Conservation (phyloP, 2,797 vertebrate species). For the Arremon aurantiirostris region DNA sequence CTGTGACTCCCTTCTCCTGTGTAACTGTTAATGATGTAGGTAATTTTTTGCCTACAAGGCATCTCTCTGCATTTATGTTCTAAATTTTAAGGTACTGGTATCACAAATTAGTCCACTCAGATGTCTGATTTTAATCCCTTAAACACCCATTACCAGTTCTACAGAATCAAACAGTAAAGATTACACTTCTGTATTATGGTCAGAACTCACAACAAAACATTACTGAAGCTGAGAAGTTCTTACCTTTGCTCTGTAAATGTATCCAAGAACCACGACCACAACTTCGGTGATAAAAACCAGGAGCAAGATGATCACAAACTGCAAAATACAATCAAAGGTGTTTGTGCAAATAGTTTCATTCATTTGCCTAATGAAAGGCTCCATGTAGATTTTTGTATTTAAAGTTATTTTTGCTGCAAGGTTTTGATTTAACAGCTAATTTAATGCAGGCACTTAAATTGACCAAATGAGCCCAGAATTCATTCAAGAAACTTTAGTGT, state of each 20-base stretch:
- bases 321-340: slow-evolving; percentile 49
- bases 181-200: neutral
- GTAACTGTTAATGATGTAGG: neutral
- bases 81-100: neutral
- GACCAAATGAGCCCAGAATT: neutral
- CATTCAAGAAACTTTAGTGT: neutral
- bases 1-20: neutral
- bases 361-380: neutral
- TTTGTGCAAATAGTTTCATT: neutral
- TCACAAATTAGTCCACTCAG: neutral
- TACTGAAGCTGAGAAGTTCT: neutral
- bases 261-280: slow-evolving; percentile 94
- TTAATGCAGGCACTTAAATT: neutral
- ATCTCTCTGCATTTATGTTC: neutral
- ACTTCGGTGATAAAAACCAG: slow-evolving; percentile 96
- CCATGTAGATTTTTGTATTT: neutral
- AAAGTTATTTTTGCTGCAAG: neutral
- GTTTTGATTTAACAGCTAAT: neutral
- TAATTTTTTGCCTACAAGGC: neutral
- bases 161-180: neutral
- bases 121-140: neutral
- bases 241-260: slow-evolving; percentile 98
- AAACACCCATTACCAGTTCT: neutral
- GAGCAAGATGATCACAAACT: slow-evolving; percentile 96
- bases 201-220: neutral